Percentiles rank a stretch among this genome's conserved stretches.
Conservation (phyloP, 35 echinoderm and acorn worm genomes). For the Acanthaster planci region DNA sequence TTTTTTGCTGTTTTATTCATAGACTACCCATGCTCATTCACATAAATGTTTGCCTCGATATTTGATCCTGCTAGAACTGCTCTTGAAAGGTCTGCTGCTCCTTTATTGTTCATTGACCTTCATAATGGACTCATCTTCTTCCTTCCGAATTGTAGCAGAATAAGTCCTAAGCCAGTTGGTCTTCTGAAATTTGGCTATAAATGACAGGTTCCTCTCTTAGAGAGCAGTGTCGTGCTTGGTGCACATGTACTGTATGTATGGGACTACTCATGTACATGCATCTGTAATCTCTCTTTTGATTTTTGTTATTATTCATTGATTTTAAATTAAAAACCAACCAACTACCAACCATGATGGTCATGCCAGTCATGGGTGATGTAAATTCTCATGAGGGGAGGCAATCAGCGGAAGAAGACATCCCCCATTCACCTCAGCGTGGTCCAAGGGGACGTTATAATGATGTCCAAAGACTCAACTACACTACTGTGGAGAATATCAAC, state of each 20-base stretch:
- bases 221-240: too few relatives aligned
- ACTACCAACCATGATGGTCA: not conserved
- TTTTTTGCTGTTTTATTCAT: too few relatives aligned
- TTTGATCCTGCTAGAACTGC: too few relatives aligned
- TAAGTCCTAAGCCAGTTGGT: not conserved
- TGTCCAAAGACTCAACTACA: slow-evolving; percentile 52
- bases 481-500: slow-evolving; percentile 53
- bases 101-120: too few relatives aligned
- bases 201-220: not conserved
- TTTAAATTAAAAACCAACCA: not conserved
- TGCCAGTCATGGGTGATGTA: slow-evolving; percentile 51
- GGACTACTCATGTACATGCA: not conserved
- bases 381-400: slow-evolving; percentile 55
- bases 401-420: slow-evolving; percentile 54
- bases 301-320: not conserved
- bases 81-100: too few relatives aligned
- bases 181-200: not conserved
- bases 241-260: slow-evolving; percentile 7
- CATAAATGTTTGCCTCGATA: too few relatives aligned
- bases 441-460: slow-evolving; percentile 1
- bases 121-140: too few relatives aligned
- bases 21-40: too few relatives aligned
- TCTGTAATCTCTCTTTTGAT: not conserved
- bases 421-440: slow-evolving; percentile 38
- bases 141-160: not conserved